Percentiles rank a stretch among this genome's conserved stretches.
Conservation (phyloP, 1,140 invertebrate species). For the Heliconius congener region DNA sequence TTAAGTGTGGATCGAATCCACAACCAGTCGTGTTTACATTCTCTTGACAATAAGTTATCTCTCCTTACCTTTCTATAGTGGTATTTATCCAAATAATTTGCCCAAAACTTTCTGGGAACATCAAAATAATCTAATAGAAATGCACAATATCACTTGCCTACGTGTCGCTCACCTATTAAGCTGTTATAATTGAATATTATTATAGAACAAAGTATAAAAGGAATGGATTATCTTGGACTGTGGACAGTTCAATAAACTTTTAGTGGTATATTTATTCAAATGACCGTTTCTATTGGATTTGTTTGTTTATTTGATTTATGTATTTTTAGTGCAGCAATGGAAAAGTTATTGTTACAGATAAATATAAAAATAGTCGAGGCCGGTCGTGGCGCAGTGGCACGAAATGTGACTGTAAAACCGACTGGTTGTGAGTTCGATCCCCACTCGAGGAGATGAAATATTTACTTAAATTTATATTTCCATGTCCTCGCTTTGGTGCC, state of each 20-base stretch:
- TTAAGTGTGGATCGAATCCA: too few relatives aligned
- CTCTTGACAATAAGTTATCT: too few relatives aligned
- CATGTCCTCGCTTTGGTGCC: too few relatives aligned
- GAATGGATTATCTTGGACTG: neutral
- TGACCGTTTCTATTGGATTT: neutral
- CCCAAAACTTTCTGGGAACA: neutral
- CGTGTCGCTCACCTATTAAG: neutral
- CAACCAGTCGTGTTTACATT: too few relatives aligned
- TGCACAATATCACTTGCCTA: neutral
- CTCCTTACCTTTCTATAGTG: too few relatives aligned
- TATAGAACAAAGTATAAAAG: neutral
- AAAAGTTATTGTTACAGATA: neutral
- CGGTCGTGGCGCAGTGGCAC: too few relatives aligned
- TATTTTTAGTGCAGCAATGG: neutral
- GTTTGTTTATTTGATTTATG: slow-evolving; percentile 2
- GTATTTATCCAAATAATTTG: too few relatives aligned
- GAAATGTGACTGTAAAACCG: too few relatives aligned
- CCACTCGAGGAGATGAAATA: too few relatives aligned
- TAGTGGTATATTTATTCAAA: slow-evolving; percentile 3
- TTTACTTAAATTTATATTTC: too few relatives aligned
- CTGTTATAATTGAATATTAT: slow-evolving; percentile 3
- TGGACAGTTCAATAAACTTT: slow-evolving; percentile 12
- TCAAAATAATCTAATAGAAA: neutral
- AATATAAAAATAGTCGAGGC: too few relatives aligned
- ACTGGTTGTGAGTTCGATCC: too few relatives aligned